A percentile compares a stretch with the other conserved stretches of the same genome.
Evolutionary conservation across 2,113 vertebrate species (phyloP).

Genomic region (Shinisaurus crocodilurus): DNA sequence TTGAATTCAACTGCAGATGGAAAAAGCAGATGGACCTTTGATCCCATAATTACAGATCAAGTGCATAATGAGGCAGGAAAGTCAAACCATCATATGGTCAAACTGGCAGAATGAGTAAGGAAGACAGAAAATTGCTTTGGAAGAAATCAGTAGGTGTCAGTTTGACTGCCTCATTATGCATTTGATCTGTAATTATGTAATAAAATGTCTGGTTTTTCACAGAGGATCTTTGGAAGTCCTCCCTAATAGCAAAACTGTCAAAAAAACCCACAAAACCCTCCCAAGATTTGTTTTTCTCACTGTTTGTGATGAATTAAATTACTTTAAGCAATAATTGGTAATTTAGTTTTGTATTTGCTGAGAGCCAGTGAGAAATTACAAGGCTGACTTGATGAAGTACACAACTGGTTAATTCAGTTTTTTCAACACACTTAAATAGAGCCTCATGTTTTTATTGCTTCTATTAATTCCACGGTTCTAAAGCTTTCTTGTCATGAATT

Average conservation of each 20-base stretch:
- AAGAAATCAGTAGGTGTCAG: too few relatives aligned
- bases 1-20: neutral
- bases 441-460: neutral
- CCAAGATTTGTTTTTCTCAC: neutral
- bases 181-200: neutral
- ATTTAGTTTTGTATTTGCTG: neutral
- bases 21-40: too few relatives aligned
- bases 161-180: neutral
- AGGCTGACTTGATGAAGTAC: neutral
- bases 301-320: neutral
- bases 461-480: neutral
- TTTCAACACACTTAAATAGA: neutral
- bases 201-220: neutral
- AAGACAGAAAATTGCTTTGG: too few relatives aligned
- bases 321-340: neutral
- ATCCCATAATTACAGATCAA: too few relatives aligned
- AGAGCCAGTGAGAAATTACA: neutral
- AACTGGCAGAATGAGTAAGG: too few relatives aligned
- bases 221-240: slow-evolving; percentile 1
- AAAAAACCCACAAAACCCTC: neutral
- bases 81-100: too few relatives aligned
- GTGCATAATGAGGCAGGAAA: too few relatives aligned
- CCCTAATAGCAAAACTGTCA: neutral
- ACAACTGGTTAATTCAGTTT: neutral
- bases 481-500: neutral